These are phyloP conservation scores for Chelmon rostratus DNA, from an alignment of 2,797 vertebrate species.

Conservation along the genomic window DNA sequence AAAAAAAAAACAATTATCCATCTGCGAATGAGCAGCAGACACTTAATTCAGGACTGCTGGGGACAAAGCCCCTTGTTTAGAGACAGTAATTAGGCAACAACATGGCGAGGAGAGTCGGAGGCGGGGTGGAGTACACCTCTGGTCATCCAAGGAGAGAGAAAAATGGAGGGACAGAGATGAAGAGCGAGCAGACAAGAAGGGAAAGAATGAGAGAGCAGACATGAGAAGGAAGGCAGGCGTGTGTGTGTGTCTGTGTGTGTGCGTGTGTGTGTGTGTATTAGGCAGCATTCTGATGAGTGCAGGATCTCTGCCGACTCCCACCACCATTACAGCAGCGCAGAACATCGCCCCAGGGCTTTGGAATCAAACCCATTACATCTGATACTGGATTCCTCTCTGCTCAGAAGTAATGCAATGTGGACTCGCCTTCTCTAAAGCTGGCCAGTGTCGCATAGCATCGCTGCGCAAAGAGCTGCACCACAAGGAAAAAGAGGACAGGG, in stretches of 20 bases:
- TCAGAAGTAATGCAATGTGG: constrained; percentile 79
- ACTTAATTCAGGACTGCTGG: constrained; percentile 67
- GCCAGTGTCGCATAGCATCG: constrained; percentile 77
- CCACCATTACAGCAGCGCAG: constrained; percentile 74
- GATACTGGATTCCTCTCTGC: constrained; percentile 78
- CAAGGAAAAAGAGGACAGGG: constrained; percentile 65
- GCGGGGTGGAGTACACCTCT: constrained; percentile 48
- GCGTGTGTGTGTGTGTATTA: constrained; percentile 36
- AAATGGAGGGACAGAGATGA: constrained; percentile 52
- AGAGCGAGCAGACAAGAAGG: constrained; percentile 38
- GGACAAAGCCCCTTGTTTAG: constrained; percentile 65
- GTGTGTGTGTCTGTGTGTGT: constrained; percentile 16
- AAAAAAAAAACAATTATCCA: constrained; percentile 64
- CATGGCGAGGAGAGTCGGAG: constrained; percentile 44
- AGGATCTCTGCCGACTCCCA: constrained; percentile 70
- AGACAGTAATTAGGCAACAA: constrained; percentile 70
- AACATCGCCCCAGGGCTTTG: constrained; percentile 70
- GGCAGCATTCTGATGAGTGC: constrained; percentile 72
- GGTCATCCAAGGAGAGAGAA: constrained; percentile 51
- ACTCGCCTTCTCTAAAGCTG: constrained; percentile 72
- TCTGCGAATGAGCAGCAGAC: constrained; percentile 66
- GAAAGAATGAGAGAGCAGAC: constrained; percentile 48
- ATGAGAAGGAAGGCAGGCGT: constrained; percentile 43
- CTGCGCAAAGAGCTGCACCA: constrained; percentile 73
- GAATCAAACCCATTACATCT: constrained; percentile 84